Evolutionary conservation across 2,888 invertebrate species (phyloP), one percentile per base, ranked within the genome.

Genomic region (Harpagoxenus sublaevis): DNA sequence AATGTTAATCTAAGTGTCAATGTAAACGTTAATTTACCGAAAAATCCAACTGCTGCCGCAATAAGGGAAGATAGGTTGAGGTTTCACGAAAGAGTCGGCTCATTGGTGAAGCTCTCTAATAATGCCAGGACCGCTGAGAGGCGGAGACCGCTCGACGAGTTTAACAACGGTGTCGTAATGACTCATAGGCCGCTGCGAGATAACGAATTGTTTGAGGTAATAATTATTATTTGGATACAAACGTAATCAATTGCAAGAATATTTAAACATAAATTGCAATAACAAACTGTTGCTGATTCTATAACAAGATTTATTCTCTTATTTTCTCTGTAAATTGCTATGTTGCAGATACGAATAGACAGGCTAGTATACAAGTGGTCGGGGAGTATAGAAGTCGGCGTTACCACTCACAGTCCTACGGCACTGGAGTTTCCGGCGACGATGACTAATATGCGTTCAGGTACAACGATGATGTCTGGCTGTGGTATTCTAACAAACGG

Each of bases 401-500:
- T 99, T 10, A 99, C 99, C 0, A 98, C 98, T 15, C 99, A 99
- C 94, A 98, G 98, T 95, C 99, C 99, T 3, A 97, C 97, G 1
- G 97, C 97, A 0, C 96, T 99, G 84, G 97, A 98, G 85, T 99
- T 99, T 95, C 99, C 99, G 3, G 98, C 99, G 0, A 99, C 99
- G 2, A 99, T 99, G 99, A 99, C 99, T 0, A 99, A 99, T 94
- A 98, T 99, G 98, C 97, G 98, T 83, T 95, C 95, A 2, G 97
- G 99, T 10, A 98, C 98, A 0, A 98, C 98, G 51, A 98, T 98
- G 98, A 99, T 99, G 99, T 99, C 99, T 28, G 99, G 99, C 0
- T 98, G 98, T 95, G 99, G 99, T 82, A 98, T 99, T 91, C 96
- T 99, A n/a, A 97, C 98, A 3, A 99, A 99, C 94, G 99, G 99